phyloP scores from a whole-genome alignment of 2,888 invertebrate species.

The Lithophane semibrunnea region DNA sequence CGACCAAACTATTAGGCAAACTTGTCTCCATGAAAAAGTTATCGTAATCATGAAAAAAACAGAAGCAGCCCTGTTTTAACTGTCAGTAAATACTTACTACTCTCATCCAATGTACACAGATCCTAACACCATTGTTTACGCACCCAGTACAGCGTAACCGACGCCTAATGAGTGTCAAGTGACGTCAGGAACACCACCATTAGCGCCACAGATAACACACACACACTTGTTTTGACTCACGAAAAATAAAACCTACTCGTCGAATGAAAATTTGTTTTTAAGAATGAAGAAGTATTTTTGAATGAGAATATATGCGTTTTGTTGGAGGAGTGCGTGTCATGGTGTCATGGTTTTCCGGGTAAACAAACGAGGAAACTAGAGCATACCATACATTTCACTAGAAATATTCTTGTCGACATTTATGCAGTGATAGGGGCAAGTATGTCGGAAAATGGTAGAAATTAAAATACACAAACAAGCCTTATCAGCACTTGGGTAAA shows the following conservation, averaged over 20 bases:
- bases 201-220: constrained; percentile 67
- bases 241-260: constrained; percentile 64
- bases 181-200: constrained; percentile 68
- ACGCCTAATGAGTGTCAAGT: constrained; percentile 74
- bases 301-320: constrained; percentile 45
- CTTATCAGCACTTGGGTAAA: neutral
- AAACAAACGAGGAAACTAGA: constrained; percentile 39
- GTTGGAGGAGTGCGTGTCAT: constrained; percentile 29
- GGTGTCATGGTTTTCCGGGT: constrained; percentile 33
- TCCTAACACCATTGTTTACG: constrained; percentile 70
- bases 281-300: constrained; percentile 46
- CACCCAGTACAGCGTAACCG: constrained; percentile 60
- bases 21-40: neutral
- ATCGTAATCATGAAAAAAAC: neutral
- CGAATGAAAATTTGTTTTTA: constrained; percentile 45
- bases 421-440: neutral
- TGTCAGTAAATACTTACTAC: constrained; percentile 13
- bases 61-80: neutral
- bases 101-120: constrained; percentile 52
- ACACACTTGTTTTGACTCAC: constrained; percentile 47
- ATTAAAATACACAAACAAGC: neutral
- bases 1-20: too few species aligned
- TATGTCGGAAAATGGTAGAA: neutral
- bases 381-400: constrained; percentile 11
- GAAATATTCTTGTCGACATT: constrained; percentile 4